Conservation (phyloP, 2,797 vertebrate genomes). For the Peromyscus melanophrys region DNA sequence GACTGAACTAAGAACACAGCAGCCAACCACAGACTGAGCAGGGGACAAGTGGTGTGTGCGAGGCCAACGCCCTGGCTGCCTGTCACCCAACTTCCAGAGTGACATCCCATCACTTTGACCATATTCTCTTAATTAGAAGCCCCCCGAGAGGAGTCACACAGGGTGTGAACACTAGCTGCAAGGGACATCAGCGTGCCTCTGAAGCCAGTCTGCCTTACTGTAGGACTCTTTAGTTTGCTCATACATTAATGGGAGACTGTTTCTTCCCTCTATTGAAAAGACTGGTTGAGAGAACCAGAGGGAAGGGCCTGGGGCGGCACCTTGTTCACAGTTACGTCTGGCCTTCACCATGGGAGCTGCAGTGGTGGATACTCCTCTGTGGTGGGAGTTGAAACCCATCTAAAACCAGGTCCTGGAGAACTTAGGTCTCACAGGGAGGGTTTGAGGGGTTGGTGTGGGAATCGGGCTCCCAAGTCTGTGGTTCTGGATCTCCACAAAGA, state of each 20-base stretch:
- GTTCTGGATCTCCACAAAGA: neutral
- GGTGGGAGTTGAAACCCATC: neutral
- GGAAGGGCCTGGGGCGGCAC: neutral
- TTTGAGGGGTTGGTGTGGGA: neutral
- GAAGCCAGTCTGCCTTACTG: neutral
- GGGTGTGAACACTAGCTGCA: rapidly evolving
- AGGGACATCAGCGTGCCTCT: neutral
- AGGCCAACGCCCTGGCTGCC: rapidly evolving
- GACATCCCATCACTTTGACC: neutral
- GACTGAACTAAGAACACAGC: neutral
- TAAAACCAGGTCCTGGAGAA: neutral
- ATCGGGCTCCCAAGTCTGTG: neutral
- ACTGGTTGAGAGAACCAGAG: neutral
- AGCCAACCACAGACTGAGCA: neutral
- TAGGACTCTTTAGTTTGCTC: neutral
- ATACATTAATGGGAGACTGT: rapidly evolving
- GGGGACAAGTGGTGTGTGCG: neutral
- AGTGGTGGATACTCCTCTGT: neutral
- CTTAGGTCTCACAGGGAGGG: rapidly evolving
- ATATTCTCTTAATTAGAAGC: neutral
- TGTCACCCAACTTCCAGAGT: neutral
- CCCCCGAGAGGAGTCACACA: neutral
- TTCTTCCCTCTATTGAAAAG: neutral
- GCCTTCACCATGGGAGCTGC: neutral
- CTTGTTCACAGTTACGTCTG: rapidly evolving